A percentile compares a stretch with the other conserved stretches of the same genome.
Conservation (phyloP, 2,888 invertebrate species). For the Keiferia lycopersicella region DNA sequence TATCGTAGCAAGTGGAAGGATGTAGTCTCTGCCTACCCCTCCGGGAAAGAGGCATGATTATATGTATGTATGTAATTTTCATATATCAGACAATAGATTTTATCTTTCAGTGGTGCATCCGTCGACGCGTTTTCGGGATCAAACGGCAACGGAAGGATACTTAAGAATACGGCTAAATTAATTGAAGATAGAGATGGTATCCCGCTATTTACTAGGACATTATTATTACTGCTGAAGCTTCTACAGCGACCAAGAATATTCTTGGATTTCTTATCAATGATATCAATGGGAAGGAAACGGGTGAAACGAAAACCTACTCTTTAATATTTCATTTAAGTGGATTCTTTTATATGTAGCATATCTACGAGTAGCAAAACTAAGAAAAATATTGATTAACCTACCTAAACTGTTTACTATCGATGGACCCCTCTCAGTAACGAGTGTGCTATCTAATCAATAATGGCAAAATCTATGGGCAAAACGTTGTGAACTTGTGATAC, state of each 20-base stretch:
- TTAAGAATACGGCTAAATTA: not conserved
- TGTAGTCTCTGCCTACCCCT: too few species aligned
- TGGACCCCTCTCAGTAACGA: too few species aligned
- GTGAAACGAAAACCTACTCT: not conserved
- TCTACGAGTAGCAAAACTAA: too few species aligned
- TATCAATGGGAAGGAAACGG: not conserved
- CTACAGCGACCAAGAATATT: slow-evolving; percentile 2
- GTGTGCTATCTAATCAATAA: too few species aligned
- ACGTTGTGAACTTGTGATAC: too few species aligned
- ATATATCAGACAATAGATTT: too few species aligned
- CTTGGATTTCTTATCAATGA: not conserved
- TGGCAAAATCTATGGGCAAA: too few species aligned
- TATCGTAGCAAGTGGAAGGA: too few species aligned
- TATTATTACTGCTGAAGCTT: not conserved
- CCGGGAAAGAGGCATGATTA: not conserved
- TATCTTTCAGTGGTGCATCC: slow-evolving; percentile 10
- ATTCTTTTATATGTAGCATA: not conserved
- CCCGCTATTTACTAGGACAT: not conserved
- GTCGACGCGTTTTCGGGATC: slow-evolving; percentile 15
- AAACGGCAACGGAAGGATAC: slow-evolving; percentile 12
- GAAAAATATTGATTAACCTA: too few species aligned
- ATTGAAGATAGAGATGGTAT: slow-evolving; percentile 7
- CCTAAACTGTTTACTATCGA: too few species aligned
- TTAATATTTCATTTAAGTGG: not conserved
- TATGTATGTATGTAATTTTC: too few species aligned